Evolutionary conservation across 1,140 invertebrate species (phyloP), one percentile per base, ranked within the genome.

Genomic region (Matsumurasca onukii): DNA sequence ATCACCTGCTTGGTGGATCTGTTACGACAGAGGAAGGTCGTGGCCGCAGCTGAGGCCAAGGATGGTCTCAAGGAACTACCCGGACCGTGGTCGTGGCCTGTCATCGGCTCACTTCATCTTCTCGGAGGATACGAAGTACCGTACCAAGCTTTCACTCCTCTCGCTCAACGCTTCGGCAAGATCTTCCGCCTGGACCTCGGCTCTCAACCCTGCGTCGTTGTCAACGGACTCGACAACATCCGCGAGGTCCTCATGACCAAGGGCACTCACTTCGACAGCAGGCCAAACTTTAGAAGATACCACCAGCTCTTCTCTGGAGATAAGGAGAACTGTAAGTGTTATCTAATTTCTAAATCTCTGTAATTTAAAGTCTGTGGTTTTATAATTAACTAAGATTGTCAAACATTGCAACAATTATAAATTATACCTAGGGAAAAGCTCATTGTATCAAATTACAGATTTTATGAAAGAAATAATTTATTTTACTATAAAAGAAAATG

Each of bases 321-420:
- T 75, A 86, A 85, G 73, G 82, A 89, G 69, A 88, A 89, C 73
- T 89, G 88, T 90, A 82, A 89, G 88, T 84, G 75, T 20, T 66
- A 5, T 12, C 24, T 51, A 20, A 20, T 45, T 17, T 45, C 9
- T n/a, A n/a, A n/a, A n/a, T n/a, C n/a, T n/a, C n/a, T 24, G 25
- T 24, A n/a, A 51, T 3, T 51, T 51, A 51, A 51, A 3, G 12
- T 45, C n/a, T 51, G 25, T 22, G 25, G n/a, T 51, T 51, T 30
- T 62, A 24, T 25, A 62, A 24, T 15, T 30, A 62, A 62, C 13
- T 34, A 64, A 31, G 45, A 64, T 64, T 64, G n/a, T n/a, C n/a
- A 13, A 13, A n/a, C n/a, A 45, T 13, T 45, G n/a, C n/a, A 45
- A 45, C 12, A 13, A 45, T n/a, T n/a, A n/a, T n/a, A n/a, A n/a